Conservation (phyloP, 1,140 invertebrate species). For the Triops cancriformis region DNA sequence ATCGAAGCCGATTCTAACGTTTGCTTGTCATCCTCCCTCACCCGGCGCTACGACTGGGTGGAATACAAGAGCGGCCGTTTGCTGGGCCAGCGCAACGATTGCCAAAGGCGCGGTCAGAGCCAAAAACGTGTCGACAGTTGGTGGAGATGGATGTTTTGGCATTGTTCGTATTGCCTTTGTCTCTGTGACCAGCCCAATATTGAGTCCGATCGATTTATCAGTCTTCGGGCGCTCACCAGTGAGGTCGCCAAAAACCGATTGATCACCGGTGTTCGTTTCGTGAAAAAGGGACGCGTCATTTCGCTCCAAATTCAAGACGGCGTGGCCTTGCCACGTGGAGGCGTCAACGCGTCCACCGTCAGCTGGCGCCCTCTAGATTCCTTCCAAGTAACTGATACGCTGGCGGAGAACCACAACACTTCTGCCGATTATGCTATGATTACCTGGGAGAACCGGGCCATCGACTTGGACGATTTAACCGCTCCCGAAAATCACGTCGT, state of each 20-base stretch:
- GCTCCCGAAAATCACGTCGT: conserved; percentile 51
- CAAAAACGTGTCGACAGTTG: conserved; percentile 58
- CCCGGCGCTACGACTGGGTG: conserved; percentile 69
- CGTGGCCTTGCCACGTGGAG: conserved; percentile 51
- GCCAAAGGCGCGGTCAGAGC: conserved; percentile 15
- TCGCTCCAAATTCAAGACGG: conserved; percentile 75
- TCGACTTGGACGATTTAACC: conserved; percentile 71
- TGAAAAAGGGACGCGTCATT: conserved; percentile 61
- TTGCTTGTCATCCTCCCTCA: conserved; percentile 50
- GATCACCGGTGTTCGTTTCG: conserved; percentile 63
- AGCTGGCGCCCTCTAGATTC: conserved; percentile 58
- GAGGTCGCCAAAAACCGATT: conserved; percentile 65
- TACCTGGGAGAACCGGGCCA: conserved; percentile 58
- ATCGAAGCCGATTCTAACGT: conserved; percentile 77
- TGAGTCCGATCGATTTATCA: conserved; percentile 68
- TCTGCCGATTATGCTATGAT: conserved; percentile 58
- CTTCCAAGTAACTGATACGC: conserved; percentile 44
- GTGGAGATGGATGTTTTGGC: conserved; percentile 77
- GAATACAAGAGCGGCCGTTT: conserved; percentile 67
- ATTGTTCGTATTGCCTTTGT: conserved; percentile 84
- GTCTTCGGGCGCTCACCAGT: conserved; percentile 53
- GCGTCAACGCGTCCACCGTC: conserved; percentile 49
- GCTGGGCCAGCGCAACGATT: conserved; percentile 46
- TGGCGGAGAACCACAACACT: conserved; percentile 39
- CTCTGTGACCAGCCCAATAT: conserved; percentile 66